Conservation (phyloP, 1,140 invertebrate genomes). For the Diprion similis region DNA sequence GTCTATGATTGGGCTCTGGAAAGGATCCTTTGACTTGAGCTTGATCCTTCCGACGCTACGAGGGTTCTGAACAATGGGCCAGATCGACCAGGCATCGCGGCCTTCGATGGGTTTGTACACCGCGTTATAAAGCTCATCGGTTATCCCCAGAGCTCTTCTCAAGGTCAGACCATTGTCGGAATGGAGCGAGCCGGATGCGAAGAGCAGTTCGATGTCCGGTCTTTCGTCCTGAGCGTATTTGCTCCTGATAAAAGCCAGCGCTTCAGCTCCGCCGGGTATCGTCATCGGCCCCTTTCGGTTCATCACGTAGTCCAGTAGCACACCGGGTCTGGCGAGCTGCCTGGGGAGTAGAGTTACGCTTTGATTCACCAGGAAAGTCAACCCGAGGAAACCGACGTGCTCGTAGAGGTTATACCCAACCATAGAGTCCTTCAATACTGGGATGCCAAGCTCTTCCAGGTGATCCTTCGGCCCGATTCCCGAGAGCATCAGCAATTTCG, state of each 20-base stretch:
- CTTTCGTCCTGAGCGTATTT: conserved; percentile 59
- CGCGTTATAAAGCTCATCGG: conserved; percentile 65
- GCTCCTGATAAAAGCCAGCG: conserved; percentile 59
- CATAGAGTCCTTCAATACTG: conserved; percentile 69
- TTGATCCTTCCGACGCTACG: conserved; percentile 74
- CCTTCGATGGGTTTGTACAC: conserved; percentile 66
- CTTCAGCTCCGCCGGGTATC: conserved; percentile 62
- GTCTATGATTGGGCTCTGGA: conserved; percentile 75
- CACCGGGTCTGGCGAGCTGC: conserved; percentile 28
- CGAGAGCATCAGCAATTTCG: conserved; percentile 76
- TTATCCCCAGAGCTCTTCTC: conserved; percentile 63
- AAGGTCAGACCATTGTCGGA: conserved; percentile 70
- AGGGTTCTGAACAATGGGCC: conserved; percentile 78
- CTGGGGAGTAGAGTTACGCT: conserved; percentile 44
- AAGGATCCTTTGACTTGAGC: conserved; percentile 74
- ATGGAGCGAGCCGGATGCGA: conserved; percentile 59
- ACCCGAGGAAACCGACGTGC: conserved; percentile 73
- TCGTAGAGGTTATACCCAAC: conserved; percentile 79
- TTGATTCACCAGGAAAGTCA: conserved; percentile 65
- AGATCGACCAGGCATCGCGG: conserved; percentile 69
- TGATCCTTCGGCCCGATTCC: conserved; percentile 76
- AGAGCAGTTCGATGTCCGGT: conserved; percentile 67
- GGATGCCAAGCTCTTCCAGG: conserved; percentile 72
- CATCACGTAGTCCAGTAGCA: conserved; percentile 54
- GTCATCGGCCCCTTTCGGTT: conserved; percentile 58